Percentiles rank a stretch among this genome's conserved stretches.
These are phyloP conservation scores for Phortica okadai DNA, from an alignment of 2,888 invertebrate species.

Conservation along the genomic window DNA sequence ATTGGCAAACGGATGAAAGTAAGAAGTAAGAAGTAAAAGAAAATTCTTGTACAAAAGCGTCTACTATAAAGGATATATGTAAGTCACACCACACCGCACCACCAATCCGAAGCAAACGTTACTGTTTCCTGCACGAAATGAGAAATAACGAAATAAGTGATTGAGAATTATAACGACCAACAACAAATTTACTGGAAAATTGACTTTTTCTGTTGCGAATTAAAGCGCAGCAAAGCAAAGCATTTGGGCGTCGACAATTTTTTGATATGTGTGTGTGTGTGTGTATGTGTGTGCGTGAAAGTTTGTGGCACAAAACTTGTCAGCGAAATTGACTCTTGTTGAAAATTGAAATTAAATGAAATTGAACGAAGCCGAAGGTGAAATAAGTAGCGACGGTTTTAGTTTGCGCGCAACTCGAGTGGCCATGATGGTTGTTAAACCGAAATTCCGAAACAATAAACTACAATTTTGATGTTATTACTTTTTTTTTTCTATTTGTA, in stretches of 20 bases:
- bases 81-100: no score
- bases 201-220: constrained; percentile 69
- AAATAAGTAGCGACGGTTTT: constrained; percentile 57
- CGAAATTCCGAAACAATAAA: constrained; percentile 20
- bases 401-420: constrained; percentile 30
- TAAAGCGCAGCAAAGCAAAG: constrained; percentile 51
- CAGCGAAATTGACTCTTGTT: constrained; percentile 48
- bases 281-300: constrained; percentile 11
- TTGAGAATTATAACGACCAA: constrained; percentile 73
- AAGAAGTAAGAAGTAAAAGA: constrained; percentile 36
- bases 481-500: not conserved
- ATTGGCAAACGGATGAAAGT: constrained; percentile 44
- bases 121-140: constrained; percentile 34
- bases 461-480: not conserved
- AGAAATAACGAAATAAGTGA: constrained; percentile 73
- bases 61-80: no score
- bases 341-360: constrained; percentile 48
- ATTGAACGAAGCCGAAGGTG: constrained; percentile 69
- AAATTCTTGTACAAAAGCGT: not conserved
- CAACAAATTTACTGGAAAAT: constrained; percentile 75
- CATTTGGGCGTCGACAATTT: not conserved
- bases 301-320: constrained; percentile 50
- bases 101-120: no score
- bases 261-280: not conserved
- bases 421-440: not conserved